phyloP scores from a whole-genome alignment of 1,140 invertebrate species.

The Mactra quadrangularis region DNA sequence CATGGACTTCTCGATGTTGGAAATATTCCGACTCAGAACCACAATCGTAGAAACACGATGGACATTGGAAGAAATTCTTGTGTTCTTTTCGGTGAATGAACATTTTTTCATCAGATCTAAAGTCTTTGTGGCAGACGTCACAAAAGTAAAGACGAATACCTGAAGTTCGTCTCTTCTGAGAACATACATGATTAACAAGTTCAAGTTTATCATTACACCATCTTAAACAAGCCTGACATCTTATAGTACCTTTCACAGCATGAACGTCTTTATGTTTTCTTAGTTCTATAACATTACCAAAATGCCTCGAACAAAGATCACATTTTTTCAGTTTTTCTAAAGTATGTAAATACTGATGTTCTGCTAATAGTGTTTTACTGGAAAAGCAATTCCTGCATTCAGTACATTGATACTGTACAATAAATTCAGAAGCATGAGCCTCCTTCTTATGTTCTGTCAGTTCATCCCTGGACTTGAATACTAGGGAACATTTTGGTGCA shows the following conservation, averaged over 20 bases:
- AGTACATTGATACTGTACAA: constrained; percentile 57
- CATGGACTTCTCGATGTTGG: constrained; percentile 45
- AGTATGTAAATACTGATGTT: constrained; percentile 58
- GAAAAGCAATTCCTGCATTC: constrained; percentile 58
- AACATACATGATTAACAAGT: constrained; percentile 41
- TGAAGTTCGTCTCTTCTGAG: constrained; percentile 5
- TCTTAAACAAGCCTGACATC: constrained; percentile 32
- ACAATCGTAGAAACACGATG: constrained; percentile 32
- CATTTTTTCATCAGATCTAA: constrained; percentile 57
- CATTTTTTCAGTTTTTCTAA: constrained; percentile 56
- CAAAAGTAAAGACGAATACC: constrained; percentile 52
- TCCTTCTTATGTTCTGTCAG: constrained; percentile 54
- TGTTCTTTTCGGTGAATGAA: constrained; percentile 48
- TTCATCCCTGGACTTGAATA: constrained; percentile 7
- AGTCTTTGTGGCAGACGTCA: constrained; percentile 53
- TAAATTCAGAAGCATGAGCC: constrained; percentile 50
- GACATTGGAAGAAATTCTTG: constrained; percentile 56
- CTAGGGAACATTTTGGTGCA: constrained; percentile 16
- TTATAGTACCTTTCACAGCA: constrained; percentile 17
- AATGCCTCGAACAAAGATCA: constrained; percentile 51
- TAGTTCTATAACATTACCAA: constrained; percentile 24
- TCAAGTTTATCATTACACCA: constrained; percentile 44
- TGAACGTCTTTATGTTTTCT: constrained; percentile 47
- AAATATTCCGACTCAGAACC: constrained; percentile 37
- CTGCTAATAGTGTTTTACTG: constrained; percentile 48